Evolutionary conservation across 2,797 vertebrate genomes (phyloP), one percentile per base, ranked within the genome.

Genomic region (Vultur gryphus): DNA sequence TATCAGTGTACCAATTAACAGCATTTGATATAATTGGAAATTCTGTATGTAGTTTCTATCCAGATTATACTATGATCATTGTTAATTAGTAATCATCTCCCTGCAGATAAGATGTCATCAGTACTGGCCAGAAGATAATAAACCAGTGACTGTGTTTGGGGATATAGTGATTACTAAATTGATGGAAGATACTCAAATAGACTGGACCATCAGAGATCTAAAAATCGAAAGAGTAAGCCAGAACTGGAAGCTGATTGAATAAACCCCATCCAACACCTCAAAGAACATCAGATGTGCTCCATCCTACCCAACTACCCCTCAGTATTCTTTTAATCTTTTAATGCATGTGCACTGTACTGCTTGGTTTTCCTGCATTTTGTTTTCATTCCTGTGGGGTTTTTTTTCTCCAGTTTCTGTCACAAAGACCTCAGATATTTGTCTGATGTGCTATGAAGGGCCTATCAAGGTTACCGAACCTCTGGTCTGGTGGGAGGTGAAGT

Each of bases 121-220:
- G 85, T 99, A 99, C 87, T 99, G 99, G 99, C 99, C 99, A 62
- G 99, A 99, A 96, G 99, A 99, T 97, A 99, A 99, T 97, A 99
- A 99, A 97, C 99, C 99, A 5, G 99, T 99, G 94, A 99, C 99
- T 6, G 99, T 99, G 92, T 99, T 99, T 97, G 99, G 99, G 95
- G 99, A 99, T 97, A 99, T 99, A 97, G 98, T 99, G 90, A 99
- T 99, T 94, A 99, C 99, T 82, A 99, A 99, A 97, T 97, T 99
- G 94, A 98, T 99, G 77, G 99, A 99, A 96, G 99, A 99, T 69
- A 97, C 98, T 90, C 98, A 99, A 82, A 98, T 99, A 83, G 99
- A 99, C 86, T 99, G 99, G 99, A 99, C 99, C n/a, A 98, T 99
- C 95, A 98, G 99, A 92, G 99, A 99, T 37, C 98, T 99, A 49